Conservation (phyloP, 1,140 invertebrate species). For the Calliphora vicina region DNA sequence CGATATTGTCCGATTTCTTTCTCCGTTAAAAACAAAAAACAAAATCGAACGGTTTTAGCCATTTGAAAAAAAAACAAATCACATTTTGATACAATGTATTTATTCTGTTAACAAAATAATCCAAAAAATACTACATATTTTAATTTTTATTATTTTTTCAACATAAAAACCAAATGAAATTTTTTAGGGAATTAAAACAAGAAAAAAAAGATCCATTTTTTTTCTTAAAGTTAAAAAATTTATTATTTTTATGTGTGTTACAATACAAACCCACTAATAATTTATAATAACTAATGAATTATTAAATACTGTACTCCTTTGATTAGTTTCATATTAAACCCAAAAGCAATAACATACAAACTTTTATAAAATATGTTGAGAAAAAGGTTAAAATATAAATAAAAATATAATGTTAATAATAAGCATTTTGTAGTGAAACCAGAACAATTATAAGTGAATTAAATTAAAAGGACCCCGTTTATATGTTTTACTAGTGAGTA, state of each 20-base stretch:
- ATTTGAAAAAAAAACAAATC: not conserved
- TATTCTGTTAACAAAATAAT: not conserved
- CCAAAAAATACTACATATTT: not conserved
- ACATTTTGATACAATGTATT: not conserved
- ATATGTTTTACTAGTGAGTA: slow-evolving; percentile 34
- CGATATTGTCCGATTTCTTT: not conserved
- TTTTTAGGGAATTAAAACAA: slow-evolving; percentile 25
- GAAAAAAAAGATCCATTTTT: slow-evolving; percentile 13
- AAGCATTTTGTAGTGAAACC: slow-evolving; percentile 15
- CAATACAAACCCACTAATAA: not conserved
- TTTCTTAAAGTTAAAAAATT: not conserved
- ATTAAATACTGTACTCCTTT: slow-evolving; percentile 3
- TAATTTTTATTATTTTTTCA: not conserved
- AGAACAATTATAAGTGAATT: not conserved
- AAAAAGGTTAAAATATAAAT: not conserved
- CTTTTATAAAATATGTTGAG: not conserved
- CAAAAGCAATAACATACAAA: not conserved
- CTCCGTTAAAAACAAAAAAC: not conserved
- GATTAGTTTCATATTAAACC: not conserved
- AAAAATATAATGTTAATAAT: not conserved
- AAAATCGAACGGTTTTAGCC: not conserved
- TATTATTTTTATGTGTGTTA: not conserved
- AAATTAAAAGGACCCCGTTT: slow-evolving; percentile 11
- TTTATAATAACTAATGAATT: not conserved
- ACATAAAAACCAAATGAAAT: slow-evolving; percentile 22